Conservation (phyloP, 2,888 invertebrate species). For the Drosophila austrosaltans region DNA sequence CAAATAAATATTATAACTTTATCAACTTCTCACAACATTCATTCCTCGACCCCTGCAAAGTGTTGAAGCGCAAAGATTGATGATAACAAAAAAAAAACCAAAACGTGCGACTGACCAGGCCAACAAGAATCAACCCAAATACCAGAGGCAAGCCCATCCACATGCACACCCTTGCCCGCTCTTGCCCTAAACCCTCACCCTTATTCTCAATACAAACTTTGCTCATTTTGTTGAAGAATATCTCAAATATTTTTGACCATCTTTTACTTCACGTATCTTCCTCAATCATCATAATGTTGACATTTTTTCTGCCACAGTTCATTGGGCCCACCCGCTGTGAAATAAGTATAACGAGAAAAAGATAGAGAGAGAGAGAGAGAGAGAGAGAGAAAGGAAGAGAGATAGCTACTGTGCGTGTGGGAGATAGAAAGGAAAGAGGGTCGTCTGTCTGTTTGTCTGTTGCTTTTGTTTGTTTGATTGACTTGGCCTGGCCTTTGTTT, state of each 20-base stretch:
- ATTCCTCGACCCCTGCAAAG: conserved; percentile 45
- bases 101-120: conserved; percentile 40
- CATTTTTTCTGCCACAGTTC: conserved; percentile 70
- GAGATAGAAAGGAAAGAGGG: conserved; percentile 38
- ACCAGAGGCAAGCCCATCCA: too few relatives aligned
- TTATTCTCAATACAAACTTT: conserved; percentile 37
- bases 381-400: conserved; percentile 4
- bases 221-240: conserved; percentile 31
- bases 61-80: conserved; percentile 81
- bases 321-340: conserved; percentile 52
- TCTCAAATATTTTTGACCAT: conserved; percentile 45
- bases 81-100: conserved; percentile 55
- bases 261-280: conserved; percentile 32
- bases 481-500: conserved; percentile 72
- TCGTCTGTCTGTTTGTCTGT: conserved; percentile 27
- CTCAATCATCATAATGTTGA: conserved; percentile 72
- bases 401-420: conserved; percentile 4
- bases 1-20: conserved; percentile 74
- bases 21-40: conserved; percentile 52
- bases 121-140: conserved; percentile 4
- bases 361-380: conserved; percentile 1
- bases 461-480: conserved; percentile 76
- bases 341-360: conserved; percentile 2
- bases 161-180: background rate
- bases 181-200: conserved; percentile 21